Conservation (phyloP, 2,113 vertebrate species). For the Onychorhynchus coronatus region DNA sequence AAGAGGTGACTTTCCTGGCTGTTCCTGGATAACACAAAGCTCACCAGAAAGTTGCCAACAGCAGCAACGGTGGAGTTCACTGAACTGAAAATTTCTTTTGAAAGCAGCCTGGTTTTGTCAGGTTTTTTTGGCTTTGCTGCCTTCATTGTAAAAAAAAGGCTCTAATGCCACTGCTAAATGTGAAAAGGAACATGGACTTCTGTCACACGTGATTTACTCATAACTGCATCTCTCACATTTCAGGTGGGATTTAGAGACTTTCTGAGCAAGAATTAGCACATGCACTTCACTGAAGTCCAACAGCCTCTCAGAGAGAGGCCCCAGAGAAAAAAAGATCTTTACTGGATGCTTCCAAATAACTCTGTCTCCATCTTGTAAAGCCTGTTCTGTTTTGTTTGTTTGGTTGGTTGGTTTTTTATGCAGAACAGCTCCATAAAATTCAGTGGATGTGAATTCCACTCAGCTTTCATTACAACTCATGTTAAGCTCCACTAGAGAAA, state of each 20-base stretch:
- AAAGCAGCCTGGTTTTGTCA: background rate
- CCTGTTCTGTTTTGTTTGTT: background rate
- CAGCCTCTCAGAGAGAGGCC: background rate
- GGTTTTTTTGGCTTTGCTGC: background rate
- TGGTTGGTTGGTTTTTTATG: background rate
- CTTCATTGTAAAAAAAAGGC: background rate
- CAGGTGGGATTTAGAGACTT: background rate
- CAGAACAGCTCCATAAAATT: background rate
- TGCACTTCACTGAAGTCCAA: background rate
- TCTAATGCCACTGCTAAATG: background rate
- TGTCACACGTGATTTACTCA: background rate
- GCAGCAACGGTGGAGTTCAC: background rate
- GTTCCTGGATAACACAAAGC: background rate
- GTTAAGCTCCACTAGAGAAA: background rate
- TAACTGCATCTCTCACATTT: rapidly evolving
- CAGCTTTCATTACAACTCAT: background rate
- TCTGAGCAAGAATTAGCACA: background rate
- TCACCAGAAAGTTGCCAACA: background rate
- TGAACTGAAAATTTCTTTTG: background rate
- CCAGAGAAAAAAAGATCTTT: background rate
- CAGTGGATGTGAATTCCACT: background rate
- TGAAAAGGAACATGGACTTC: background rate
- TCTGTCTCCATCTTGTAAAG: background rate
- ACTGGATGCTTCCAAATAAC: background rate
- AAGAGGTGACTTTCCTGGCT: background rate